Conservation (phyloP, 2,888 invertebrate genomes). For the Andrena trimmerana region DNA sequence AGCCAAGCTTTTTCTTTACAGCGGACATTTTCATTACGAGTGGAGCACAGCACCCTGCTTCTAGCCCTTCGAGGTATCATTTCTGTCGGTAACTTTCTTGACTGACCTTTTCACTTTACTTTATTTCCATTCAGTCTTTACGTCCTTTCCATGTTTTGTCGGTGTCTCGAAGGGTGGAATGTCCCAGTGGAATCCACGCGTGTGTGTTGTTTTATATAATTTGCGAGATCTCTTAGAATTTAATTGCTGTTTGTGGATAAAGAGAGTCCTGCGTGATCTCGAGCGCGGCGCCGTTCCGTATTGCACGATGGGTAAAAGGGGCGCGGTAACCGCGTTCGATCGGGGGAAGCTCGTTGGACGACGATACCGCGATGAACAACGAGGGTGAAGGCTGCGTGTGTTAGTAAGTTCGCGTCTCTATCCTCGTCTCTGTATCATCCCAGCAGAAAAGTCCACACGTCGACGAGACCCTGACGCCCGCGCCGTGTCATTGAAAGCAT, state of each 20-base stretch:
- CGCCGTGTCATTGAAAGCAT: slow-evolving; percentile 43
- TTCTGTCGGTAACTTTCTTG: not conserved
- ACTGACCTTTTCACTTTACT: not conserved
- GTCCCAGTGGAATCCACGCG: not conserved
- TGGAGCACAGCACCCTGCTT: not conserved
- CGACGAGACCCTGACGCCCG: slow-evolving; percentile 18
- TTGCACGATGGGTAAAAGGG: no score
- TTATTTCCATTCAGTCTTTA: not conserved
- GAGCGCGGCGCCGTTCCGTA: no score
- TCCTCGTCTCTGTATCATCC: slow-evolving; percentile 64
- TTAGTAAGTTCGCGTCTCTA: slow-evolving; percentile 60
- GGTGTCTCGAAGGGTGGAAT: slow-evolving; percentile 25
- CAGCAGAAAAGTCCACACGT: slow-evolving; percentile 47
- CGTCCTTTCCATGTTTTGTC: not conserved
- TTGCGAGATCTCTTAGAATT: not conserved
- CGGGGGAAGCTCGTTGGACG: slow-evolving; percentile 1
- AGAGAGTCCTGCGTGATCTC: no score
- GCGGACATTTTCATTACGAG: not conserved
- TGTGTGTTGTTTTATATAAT: not conserved
- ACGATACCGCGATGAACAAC: slow-evolving; percentile 60
- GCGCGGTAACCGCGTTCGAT: not conserved
- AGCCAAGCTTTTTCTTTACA: slow-evolving; percentile 1
- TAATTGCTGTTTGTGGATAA: not conserved
- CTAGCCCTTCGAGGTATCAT: slow-evolving; percentile 25
- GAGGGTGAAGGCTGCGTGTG: slow-evolving; percentile 62